phyloP scores from a whole-genome alignment of 2,113 vertebrate genomes.

The Otocyon megalotis region DNA sequence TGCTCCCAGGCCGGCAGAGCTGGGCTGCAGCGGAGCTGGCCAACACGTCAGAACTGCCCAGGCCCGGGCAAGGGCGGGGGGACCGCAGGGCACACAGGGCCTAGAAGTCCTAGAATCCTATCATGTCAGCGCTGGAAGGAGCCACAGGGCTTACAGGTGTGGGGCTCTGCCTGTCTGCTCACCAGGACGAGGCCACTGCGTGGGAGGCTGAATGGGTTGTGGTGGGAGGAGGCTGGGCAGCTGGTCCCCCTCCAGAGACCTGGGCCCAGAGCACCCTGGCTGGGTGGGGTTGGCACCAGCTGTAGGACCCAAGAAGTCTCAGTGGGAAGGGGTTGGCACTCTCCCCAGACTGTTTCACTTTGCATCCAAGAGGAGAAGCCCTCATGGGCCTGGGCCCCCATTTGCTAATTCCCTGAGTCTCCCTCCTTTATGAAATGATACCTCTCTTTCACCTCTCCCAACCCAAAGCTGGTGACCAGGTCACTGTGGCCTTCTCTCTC shows the following conservation, averaged over 20 bases:
- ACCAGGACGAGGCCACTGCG: constrained; percentile 26
- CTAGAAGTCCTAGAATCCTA: background rate
- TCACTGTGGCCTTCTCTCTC: accelerated
- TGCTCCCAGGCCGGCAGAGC: accelerated
- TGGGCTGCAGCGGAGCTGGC: background rate
- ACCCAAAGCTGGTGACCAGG: background rate
- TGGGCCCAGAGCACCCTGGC: background rate
- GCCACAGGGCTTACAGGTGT: background rate
- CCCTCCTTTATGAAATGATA: background rate
- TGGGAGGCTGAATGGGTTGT: constrained; percentile 46
- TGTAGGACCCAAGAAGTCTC: background rate
- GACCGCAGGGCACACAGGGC: no score
- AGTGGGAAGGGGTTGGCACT: background rate
- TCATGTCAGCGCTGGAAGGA: background rate
- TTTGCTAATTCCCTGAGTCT: background rate
- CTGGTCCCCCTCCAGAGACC: background rate
- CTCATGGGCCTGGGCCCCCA: background rate
- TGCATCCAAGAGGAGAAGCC: background rate
- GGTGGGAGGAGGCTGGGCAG: background rate
- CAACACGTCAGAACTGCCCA: background rate
- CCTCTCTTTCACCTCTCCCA: background rate
- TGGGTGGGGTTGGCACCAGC: background rate
- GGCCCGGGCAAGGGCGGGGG: background rate
- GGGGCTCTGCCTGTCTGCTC: background rate
- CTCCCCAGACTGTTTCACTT: background rate